Evolutionary conservation across 2,113 vertebrate species (phyloP), one percentile per base, ranked within the genome.

Genomic region (Oryzias melastigma): DNA sequence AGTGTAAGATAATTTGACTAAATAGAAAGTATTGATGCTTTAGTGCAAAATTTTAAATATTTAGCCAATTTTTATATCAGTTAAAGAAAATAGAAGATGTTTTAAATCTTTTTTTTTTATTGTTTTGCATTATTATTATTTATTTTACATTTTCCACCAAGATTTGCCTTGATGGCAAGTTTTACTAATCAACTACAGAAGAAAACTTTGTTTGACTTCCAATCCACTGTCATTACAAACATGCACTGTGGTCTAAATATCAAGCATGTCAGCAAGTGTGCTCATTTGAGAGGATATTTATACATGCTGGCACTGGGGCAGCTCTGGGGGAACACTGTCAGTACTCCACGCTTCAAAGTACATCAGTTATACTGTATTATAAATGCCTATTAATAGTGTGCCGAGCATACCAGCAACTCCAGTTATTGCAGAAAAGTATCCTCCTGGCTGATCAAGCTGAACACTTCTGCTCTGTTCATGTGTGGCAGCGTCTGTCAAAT

Each of bases 301-400:
- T 27, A 64, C 71, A 54, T 24, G 45, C 48, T 71, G 61, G 43
- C 57, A 47, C 48, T 15, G 5, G 7, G 65, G 52, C 54, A 65
- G n/a, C 42, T 55, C 4, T 1, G 22, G 7, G 3, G 10, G 14
- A 51, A 68, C 27, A 47, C 46, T 62, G 62, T 62, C 58, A 19
- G 24, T 8, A 14, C 60, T 55, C 15, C 54, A 61, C 46, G 43
- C 74, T 77, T 80, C 66, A 60, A 76, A 83, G 65, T 45, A 63
- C 63, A 78, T 73, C 56, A 5, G 22, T 62, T 51, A 17, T 42
- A 25, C 16, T 43, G 51, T 40, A 16, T 20, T 43, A 16, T 29
- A 59, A 78, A 73, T 22, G 5, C 54, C 65, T 55, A 49, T 63
- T 44, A 24, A 59, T 66, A 53, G 60, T 82, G 68, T 65, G 50